Evolutionary conservation across 1,140 invertebrate genomes (phyloP).

Genomic region (Tachypleus tridentatus): DNA sequence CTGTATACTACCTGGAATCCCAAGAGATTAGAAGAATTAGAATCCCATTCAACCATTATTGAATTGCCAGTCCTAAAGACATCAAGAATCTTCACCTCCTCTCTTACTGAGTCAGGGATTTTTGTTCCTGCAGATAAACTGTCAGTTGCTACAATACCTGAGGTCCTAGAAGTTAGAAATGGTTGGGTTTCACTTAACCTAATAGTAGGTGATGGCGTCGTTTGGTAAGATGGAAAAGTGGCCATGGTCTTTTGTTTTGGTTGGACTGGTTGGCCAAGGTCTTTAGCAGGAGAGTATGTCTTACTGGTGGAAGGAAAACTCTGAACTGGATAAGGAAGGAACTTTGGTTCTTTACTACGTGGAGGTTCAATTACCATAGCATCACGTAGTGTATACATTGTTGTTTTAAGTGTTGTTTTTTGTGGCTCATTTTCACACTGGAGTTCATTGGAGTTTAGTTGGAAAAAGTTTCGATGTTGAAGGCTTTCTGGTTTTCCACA

Average conservation of each 20-base stretch:
- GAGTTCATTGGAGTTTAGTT: slow-evolving; percentile 53
- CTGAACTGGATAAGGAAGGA: not conserved
- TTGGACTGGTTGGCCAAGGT: too few relatives aligned
- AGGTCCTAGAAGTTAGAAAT: not conserved
- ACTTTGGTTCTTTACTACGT: not conserved
- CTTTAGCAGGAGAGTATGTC: not conserved
- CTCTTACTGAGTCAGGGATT: not conserved
- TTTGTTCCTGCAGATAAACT: not conserved
- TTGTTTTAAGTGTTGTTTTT: slow-evolving; percentile 23
- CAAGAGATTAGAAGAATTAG: slow-evolving; percentile 60
- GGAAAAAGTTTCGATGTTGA: slow-evolving; percentile 68
- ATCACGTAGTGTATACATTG: not conserved
- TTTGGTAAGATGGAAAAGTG: too few relatives aligned
- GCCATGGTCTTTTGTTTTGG: too few relatives aligned
- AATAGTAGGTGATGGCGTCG: too few relatives aligned
- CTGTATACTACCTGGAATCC: slow-evolving; percentile 80
- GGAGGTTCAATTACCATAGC: not conserved
- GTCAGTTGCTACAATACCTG: not conserved
- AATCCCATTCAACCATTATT: slow-evolving; percentile 83
- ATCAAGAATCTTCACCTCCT: slow-evolving; percentile 32
- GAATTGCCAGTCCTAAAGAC: slow-evolving; percentile 49
- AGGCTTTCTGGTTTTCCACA: slow-evolving; percentile 68
- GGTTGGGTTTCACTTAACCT: not conserved
- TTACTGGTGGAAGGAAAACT: not conserved
- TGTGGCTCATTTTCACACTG: slow-evolving; percentile 24